Evolutionary conservation across 1,140 invertebrate genomes (phyloP), one percentile per base, ranked within the genome.

Genomic region (Caenorhabditis tropicalis): DNA sequence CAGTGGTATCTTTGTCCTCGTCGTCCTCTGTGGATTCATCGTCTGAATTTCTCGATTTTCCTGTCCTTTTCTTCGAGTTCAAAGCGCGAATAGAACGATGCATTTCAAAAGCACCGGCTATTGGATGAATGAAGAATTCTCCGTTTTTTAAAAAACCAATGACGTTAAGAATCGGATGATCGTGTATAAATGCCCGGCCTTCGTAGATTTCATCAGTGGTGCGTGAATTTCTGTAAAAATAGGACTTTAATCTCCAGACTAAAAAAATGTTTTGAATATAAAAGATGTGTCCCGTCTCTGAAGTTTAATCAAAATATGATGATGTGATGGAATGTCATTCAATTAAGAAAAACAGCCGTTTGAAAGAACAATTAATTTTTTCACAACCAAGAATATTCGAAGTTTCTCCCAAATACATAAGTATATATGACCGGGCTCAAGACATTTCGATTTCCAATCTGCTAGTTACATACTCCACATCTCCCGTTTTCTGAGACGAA

Each of bases 21-120:
- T 53, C 33, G 15, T 82, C 81, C 46, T 27, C 49, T 16, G 53
- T 31, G 1, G 82, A 46, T 0, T 82, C 82, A 4, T 82, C 56
- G 9, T 58, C 81, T 15, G 49, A 82, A 21, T 46, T 49, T 12
- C 49, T 24, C 16, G 24, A 9, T 39, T 56, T 56, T 39, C 53
- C 49, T 0, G n/a, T 19, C 27, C 60, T 60, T 24, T 29, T 82
- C n/a, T 56, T 74, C 24, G 27, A 31, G 24, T 82, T 43, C 43
- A 82, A 19, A 7, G 39, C 56, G 0, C 19, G 53, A 31, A 82
- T 70, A 0, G 58, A 65, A 24, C 58, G 19, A 12, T 74, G 56
- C 82, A 82, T 82, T 29, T 82, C 48, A 36, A 82, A 82, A n/a
- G 60, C 15, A 9, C 82, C 82, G 27, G 82, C 19, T 5, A 82